These are phyloP conservation scores for Exephanes ischioxanthus DNA, from an alignment of 2,888 invertebrate genomes.

Conservation along the genomic window DNA sequence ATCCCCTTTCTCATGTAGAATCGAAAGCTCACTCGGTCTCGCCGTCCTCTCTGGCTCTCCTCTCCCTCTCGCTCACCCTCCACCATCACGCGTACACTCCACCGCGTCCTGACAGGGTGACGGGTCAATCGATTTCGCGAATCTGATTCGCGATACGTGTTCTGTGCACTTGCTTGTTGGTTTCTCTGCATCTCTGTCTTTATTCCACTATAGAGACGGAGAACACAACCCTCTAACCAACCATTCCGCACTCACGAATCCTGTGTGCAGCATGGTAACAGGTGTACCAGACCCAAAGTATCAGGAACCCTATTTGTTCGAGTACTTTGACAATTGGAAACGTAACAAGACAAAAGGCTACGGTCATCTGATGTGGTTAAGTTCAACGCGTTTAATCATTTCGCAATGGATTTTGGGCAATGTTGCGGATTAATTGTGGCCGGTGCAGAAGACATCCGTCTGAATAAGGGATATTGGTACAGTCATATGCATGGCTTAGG, in stretches of 20 bases:
- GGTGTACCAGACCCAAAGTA: constrained; percentile 57
- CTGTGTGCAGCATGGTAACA: constrained; percentile 39
- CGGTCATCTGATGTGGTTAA: constrained; percentile 61
- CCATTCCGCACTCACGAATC: constrained; percentile 18
- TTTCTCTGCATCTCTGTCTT: constrained; percentile 23
- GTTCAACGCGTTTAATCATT: constrained; percentile 28
- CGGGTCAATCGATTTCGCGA: constrained; percentile 68
- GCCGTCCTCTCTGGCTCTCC: constrained; percentile 23
- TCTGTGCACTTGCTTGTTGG: constrained; percentile 21
- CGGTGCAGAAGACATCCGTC: background rate
- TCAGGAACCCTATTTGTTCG: constrained; percentile 21
- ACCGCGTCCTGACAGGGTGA: constrained; percentile 64
- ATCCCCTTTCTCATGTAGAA: constrained; percentile 52
- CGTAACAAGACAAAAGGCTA: constrained; percentile 43
- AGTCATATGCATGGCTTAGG: background rate
- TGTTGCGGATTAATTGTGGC: background rate
- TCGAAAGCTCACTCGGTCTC: constrained; percentile 60
- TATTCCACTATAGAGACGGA: background rate
- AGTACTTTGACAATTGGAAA: constrained; percentile 61
- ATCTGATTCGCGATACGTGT: constrained; percentile 62
- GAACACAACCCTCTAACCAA: constrained; percentile 16
- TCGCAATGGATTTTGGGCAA: background rate
- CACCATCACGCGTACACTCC: constrained; percentile 54
- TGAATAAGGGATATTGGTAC: background rate
- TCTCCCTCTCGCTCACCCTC: constrained; percentile 5